Evolutionary conservation across 2,113 vertebrate species (phyloP).

Genomic region (Fulica atra): DNA sequence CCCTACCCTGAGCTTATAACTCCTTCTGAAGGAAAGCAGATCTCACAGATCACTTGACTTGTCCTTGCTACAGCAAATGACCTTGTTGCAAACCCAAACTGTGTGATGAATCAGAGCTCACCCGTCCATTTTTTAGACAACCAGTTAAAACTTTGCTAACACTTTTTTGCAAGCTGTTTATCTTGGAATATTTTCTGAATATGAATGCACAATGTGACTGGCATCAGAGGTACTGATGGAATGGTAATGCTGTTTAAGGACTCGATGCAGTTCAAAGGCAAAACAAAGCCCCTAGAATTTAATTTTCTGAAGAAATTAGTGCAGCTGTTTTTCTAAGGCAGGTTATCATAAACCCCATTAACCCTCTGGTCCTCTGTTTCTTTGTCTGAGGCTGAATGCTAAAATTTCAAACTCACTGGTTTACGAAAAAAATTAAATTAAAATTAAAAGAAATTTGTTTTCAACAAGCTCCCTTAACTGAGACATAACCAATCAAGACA

Average conservation of each 20-base stretch:
- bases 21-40: background rate
- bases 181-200: background rate
- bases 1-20: background rate
- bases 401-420: background rate
- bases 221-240: background rate
- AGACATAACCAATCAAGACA: background rate
- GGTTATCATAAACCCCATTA: background rate
- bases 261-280: background rate
- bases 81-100: background rate
- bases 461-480: background rate
- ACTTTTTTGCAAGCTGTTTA: background rate
- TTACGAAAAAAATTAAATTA: background rate
- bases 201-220: background rate
- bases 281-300: background rate
- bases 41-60: background rate
- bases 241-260: background rate
- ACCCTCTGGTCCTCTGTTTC: background rate
- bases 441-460: background rate
- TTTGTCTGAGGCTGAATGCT: background rate
- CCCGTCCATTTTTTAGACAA: background rate
- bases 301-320: background rate
- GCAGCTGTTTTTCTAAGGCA: background rate
- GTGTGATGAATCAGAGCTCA: background rate
- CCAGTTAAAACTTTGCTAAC: background rate
- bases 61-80: background rate